phyloP scores from a whole-genome alignment of 1,140 invertebrate species.

The Lepeophtheirus salmonis region DNA sequence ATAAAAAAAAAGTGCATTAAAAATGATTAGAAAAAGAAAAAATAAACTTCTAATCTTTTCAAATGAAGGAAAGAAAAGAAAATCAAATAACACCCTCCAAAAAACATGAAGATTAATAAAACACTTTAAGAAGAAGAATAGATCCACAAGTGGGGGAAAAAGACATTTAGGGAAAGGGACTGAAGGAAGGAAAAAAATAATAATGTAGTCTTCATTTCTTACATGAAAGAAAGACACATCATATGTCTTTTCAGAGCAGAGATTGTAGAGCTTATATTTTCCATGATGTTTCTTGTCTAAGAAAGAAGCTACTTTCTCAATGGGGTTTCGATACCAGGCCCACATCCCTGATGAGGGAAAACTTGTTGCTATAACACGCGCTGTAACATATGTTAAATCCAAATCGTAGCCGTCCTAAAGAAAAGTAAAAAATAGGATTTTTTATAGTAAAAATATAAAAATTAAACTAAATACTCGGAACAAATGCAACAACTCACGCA shows the following conservation, averaged over 20 bases:
- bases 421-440: too few species aligned
- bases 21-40: background rate
- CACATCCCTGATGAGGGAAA: slow-evolving; percentile 38
- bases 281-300: slow-evolving; percentile 36
- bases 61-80: too few species aligned
- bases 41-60: background rate
- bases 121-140: too few species aligned
- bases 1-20: background rate
- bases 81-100: too few species aligned
- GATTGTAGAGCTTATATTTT: slow-evolving; percentile 41
- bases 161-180: too few species aligned
- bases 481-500: too few species aligned
- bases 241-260: slow-evolving; percentile 41
- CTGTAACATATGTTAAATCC: slow-evolving; percentile 38
- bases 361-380: slow-evolving; percentile 41
- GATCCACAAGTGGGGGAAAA: too few species aligned
- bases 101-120: background rate
- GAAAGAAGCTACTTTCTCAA: slow-evolving; percentile 37
- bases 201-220: background rate
- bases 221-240: slow-evolving; percentile 35
- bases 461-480: too few species aligned
- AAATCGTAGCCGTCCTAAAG: slow-evolving; percentile 36
- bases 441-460: too few species aligned
- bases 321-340: slow-evolving; percentile 36
- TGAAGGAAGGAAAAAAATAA: background rate